Conservation (phyloP, 2,113 vertebrate genomes). For the Hippocampus mohnikei region DNA sequence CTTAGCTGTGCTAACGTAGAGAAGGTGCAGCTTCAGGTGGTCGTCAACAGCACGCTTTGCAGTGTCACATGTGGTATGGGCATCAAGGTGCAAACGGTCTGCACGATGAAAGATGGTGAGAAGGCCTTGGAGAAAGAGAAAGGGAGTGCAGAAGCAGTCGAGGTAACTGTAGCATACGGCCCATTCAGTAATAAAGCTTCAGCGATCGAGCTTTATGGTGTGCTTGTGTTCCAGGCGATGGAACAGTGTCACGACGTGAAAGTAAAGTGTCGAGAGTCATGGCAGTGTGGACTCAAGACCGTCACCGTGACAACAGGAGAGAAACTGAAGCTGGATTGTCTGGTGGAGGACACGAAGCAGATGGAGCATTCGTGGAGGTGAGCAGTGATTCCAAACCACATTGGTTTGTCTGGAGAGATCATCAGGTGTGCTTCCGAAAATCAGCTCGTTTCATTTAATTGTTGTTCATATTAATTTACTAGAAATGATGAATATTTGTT, state of each 20-base stretch:
- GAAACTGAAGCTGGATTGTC: constrained; percentile 73
- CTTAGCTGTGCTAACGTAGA: constrained; percentile 3
- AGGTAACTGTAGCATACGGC: not conserved
- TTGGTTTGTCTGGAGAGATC: not conserved
- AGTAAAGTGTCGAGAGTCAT: constrained; percentile 67
- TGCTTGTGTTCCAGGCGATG: constrained; percentile 7
- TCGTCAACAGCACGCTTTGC: constrained; percentile 70
- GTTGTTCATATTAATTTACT: not conserved
- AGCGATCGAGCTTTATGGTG: not conserved
- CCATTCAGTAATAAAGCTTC: not conserved
- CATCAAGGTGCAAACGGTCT: constrained; percentile 71
- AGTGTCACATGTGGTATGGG: constrained; percentile 86
- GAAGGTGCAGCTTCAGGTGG: constrained; percentile 37
- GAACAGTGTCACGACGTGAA: constrained; percentile 35
- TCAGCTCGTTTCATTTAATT: not conserved
- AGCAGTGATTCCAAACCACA: not conserved
- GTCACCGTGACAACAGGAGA: constrained; percentile 60
- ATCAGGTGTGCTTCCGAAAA: not conserved
- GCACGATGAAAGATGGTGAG: constrained; percentile 50
- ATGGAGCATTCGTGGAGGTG: constrained; percentile 65
- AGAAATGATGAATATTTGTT: not conserved
- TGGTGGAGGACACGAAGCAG: constrained; percentile 47
- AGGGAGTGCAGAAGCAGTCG: too few species aligned
- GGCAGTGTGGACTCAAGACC: constrained; percentile 79
- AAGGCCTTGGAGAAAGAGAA: constrained; percentile 17